Evolutionary conservation across 2,113 vertebrate species (phyloP).

Genomic region (Otolemur garnettii): DNA sequence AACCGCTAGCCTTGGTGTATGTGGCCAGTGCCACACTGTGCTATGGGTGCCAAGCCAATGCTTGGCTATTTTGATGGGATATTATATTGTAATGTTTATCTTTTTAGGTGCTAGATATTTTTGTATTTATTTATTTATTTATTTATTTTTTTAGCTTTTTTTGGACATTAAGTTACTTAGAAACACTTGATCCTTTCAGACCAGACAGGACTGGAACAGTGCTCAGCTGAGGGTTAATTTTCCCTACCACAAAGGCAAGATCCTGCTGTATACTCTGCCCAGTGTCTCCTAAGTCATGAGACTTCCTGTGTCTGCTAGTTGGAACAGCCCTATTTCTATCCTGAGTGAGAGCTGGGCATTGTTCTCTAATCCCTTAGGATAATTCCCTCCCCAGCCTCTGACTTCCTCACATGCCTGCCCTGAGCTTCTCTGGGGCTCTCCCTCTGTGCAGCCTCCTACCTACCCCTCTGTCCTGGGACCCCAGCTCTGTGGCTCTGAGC

Average conservation of each 20-base stretch:
- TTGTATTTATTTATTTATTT: not conserved
- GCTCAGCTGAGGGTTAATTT: not conserved
- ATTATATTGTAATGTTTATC: not conserved
- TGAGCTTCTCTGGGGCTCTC: not conserved
- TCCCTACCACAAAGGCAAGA: not conserved
- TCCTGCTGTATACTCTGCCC: no score
- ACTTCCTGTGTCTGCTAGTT: not conserved
- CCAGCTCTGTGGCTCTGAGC: not conserved
- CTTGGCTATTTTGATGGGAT: not conserved
- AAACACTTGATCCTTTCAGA: not conserved
- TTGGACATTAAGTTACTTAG: not conserved
- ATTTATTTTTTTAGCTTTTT: not conserved
- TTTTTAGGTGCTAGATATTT: not conserved
- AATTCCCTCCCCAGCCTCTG: not conserved
- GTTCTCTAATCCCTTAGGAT: no score
- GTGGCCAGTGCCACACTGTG: no score
- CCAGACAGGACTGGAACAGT: not conserved
- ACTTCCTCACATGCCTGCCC: no score
- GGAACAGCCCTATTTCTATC: not conserved
- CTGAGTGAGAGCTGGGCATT: not conserved
- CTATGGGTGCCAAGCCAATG: no score
- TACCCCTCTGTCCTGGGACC: not conserved
- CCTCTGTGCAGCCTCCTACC: not conserved
- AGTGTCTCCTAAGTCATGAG: not conserved
- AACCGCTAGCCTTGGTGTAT: no score